phyloP scores from a whole-genome alignment of 1,140 invertebrate genomes.

The Pararge aegeria region DNA sequence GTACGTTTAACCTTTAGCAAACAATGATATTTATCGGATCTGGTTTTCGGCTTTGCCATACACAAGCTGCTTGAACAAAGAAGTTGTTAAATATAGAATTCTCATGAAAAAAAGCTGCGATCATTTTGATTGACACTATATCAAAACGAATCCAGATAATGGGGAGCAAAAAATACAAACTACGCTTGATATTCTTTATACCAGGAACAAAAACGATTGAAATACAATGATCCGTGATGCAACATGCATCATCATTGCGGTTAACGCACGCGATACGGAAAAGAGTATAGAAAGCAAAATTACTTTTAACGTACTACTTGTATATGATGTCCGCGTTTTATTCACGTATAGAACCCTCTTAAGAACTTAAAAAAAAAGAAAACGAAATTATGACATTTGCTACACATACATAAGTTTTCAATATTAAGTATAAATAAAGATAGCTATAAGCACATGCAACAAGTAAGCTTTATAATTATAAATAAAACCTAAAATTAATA shows the following conservation, averaged over 20 bases:
- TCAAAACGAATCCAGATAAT: constrained; percentile 10
- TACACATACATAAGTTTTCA: too few relatives aligned
- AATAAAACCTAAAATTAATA: constrained; percentile 13
- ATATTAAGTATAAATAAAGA: too few relatives aligned
- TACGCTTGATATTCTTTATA: constrained; percentile 14
- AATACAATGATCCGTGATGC: constrained; percentile 22
- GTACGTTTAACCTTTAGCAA: constrained; percentile 12
- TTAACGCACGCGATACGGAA: constrained; percentile 33
- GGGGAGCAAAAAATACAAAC: constrained; percentile 15
- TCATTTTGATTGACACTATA: constrained; percentile 20
- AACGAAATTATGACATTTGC: too few relatives aligned
- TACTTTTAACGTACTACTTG: constrained; percentile 17
- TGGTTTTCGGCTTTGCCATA: constrained; percentile 10
- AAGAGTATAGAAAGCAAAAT: constrained; percentile 32
- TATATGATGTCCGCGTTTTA: not conserved
- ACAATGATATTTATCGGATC: constrained; percentile 15
- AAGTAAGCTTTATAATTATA: not conserved
- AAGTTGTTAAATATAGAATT: constrained; percentile 8
- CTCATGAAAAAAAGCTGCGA: constrained; percentile 9
- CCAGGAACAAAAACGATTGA: constrained; percentile 12
- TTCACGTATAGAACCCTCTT: not conserved
- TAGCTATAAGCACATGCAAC: not conserved
- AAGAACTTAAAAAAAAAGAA: not conserved
- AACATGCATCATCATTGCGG: constrained; percentile 28
- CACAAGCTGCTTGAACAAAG: constrained; percentile 1